These are phyloP conservation scores for Toxonevra muliebris DNA, from an alignment of 2,888 invertebrate genomes.

Conservation along the genomic window DNA sequence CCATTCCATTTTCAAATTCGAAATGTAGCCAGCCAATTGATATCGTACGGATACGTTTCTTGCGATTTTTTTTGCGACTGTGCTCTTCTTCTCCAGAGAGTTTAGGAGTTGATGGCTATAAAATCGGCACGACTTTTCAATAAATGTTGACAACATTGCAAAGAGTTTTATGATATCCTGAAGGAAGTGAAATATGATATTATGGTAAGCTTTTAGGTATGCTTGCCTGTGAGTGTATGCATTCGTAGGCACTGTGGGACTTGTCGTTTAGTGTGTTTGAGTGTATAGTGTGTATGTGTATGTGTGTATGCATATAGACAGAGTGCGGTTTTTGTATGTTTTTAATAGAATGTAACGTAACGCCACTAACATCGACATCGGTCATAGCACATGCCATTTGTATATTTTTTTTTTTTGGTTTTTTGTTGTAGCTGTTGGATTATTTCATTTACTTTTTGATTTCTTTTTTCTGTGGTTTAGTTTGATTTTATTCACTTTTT, in stretches of 20 bases:
- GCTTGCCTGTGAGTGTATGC: too few relatives aligned
- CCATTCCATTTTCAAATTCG: background rate
- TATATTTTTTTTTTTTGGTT: slow-evolving; percentile 22
- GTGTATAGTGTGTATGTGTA: slow-evolving; percentile 33
- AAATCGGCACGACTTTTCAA: slow-evolving; percentile 66
- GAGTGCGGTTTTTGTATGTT: slow-evolving; percentile 39
- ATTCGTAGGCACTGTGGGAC: slow-evolving; percentile 5
- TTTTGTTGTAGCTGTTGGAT: slow-evolving; percentile 14
- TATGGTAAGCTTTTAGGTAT: slow-evolving; percentile 45
- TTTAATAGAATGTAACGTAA: slow-evolving; percentile 40
- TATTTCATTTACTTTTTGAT: background rate
- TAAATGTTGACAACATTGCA: slow-evolving; percentile 63
- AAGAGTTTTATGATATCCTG: slow-evolving; percentile 65
- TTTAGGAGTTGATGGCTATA: slow-evolving; percentile 47
- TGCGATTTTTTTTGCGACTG: slow-evolving; percentile 1
- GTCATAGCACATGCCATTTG: slow-evolving; percentile 35
- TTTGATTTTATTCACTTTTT: background rate
- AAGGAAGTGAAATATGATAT: slow-evolving; percentile 65
- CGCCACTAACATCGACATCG: slow-evolving; percentile 22
- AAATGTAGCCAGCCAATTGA: slow-evolving; percentile 5
- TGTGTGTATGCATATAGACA: slow-evolving; percentile 29
- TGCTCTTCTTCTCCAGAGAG: background rate
- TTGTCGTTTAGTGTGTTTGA: too few relatives aligned
- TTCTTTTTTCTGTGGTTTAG: background rate
- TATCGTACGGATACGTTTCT: slow-evolving; percentile 37